Evolutionary conservation across 2,888 invertebrate genomes (phyloP).

Genomic region (Standfussiana lucernea): DNA sequence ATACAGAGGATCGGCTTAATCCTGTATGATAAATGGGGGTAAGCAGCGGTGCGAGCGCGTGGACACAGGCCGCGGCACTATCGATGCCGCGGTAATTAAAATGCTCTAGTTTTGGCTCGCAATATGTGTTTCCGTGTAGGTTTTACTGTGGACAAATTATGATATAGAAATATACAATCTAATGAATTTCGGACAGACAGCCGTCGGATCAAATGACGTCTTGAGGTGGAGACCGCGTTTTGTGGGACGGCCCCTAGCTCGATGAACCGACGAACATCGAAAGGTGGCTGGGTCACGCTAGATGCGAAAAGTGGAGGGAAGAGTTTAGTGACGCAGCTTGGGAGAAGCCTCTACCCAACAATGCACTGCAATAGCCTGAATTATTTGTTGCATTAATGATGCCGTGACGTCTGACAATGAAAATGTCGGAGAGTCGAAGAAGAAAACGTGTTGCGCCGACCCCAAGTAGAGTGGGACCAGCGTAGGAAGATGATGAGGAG

Average conservation of each 20-base stretch:
- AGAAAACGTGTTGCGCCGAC: not conserved
- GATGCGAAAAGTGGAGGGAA: not conserved
- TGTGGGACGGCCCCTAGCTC: not conserved
- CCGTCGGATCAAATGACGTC: not conserved
- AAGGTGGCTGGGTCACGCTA: not conserved
- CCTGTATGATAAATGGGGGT: constrained; percentile 84
- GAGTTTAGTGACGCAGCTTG: not conserved
- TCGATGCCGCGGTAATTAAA: constrained; percentile 60
- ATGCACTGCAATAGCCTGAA: not conserved
- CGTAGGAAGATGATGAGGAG: not conserved
- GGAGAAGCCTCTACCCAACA: too few relatives aligned
- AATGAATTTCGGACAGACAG: not conserved
- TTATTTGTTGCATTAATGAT: not conserved
- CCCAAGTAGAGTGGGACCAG: not conserved
- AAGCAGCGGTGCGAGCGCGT: constrained; percentile 66
- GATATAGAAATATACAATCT: not conserved
- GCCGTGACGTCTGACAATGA: not conserved
- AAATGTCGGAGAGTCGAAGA: not conserved
- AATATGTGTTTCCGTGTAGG: constrained; percentile 13
- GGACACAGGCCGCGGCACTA: constrained; percentile 44
- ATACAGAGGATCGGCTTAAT: constrained; percentile 84
- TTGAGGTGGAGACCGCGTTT: not conserved
- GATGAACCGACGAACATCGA: not conserved
- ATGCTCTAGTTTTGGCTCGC: constrained; percentile 48
- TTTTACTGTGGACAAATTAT: constrained; percentile 9